phyloP scores from a whole-genome alignment of 2,113 vertebrate species.

The Alosa alosa region DNA sequence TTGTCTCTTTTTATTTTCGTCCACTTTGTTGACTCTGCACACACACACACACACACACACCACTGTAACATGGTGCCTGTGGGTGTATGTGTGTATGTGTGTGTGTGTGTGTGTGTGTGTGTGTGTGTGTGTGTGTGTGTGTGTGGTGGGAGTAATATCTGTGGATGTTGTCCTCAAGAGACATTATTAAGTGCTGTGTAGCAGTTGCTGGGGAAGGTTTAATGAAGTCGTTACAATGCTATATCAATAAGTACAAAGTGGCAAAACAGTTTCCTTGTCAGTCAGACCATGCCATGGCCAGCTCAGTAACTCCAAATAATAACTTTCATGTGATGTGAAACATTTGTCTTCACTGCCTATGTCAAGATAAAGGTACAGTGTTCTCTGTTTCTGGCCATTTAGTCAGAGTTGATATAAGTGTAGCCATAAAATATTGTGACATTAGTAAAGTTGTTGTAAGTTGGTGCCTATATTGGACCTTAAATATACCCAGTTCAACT shows the following conservation, averaged over 20 bases:
- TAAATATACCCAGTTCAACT: background rate
- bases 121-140: background rate
- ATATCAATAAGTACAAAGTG: background rate
- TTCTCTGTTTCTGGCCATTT: background rate
- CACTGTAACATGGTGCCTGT: background rate
- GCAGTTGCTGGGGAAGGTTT: background rate
- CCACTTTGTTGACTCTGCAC: constrained; percentile 39
- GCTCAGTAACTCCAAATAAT: background rate
- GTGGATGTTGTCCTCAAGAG: background rate
- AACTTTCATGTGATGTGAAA: background rate
- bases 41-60: constrained; percentile 7
- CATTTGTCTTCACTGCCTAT: background rate
- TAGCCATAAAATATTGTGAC: background rate
- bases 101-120: background rate
- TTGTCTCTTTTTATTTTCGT: constrained; percentile 48
- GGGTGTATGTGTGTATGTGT: background rate
- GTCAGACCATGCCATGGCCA: too few relatives aligned
- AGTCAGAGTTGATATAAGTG: background rate
- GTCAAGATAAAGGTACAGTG: background rate
- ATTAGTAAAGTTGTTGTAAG: background rate
- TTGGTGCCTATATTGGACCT: background rate
- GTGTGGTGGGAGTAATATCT: background rate
- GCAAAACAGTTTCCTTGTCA: too few relatives aligned
- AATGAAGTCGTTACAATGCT: background rate
- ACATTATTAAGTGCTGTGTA: background rate